These are phyloP conservation scores for Otolemur garnettii DNA, from an alignment of 2,113 vertebrate genomes.

Conservation along the genomic window DNA sequence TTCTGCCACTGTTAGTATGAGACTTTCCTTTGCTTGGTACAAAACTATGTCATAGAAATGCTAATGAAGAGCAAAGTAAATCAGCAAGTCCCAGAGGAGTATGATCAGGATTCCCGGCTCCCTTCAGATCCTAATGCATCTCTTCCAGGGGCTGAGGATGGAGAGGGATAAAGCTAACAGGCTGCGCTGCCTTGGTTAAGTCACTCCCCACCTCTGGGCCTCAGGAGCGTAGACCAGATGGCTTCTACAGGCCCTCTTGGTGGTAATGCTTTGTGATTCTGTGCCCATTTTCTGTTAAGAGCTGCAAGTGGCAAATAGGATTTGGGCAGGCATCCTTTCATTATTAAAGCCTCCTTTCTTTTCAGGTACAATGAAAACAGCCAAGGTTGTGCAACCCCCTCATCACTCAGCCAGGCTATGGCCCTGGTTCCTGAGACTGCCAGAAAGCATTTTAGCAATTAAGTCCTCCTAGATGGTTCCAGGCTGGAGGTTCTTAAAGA, in stretches of 20 bases:
- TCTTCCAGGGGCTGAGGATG: neutral
- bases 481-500: neutral
- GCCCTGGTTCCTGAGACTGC: neutral
- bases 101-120: neutral
- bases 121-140: neutral
- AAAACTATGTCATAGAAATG: conserved; percentile 38
- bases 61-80: conserved; percentile 31
- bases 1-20: neutral
- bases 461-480: conserved; percentile 3
- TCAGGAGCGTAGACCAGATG: conserved; percentile 25
- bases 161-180: conserved; percentile 21
- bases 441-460: conserved; percentile 54
- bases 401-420: neutral
- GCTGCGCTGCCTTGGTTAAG: conserved; percentile 48
- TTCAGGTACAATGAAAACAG: conserved; percentile 48
- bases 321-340: conserved; percentile 65
- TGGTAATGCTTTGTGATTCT: conserved; percentile 39
- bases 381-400: neutral
- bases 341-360: conserved; percentile 62
- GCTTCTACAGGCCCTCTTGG: conserved; percentile 48
- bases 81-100: neutral
- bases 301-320: conserved; percentile 50
- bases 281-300: conserved; percentile 66
- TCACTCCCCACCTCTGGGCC: conserved; percentile 16
- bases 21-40: neutral